These are phyloP conservation scores for Megaceryle torquata DNA, from an alignment of 2,113 vertebrate genomes.

Conservation along the genomic window DNA sequence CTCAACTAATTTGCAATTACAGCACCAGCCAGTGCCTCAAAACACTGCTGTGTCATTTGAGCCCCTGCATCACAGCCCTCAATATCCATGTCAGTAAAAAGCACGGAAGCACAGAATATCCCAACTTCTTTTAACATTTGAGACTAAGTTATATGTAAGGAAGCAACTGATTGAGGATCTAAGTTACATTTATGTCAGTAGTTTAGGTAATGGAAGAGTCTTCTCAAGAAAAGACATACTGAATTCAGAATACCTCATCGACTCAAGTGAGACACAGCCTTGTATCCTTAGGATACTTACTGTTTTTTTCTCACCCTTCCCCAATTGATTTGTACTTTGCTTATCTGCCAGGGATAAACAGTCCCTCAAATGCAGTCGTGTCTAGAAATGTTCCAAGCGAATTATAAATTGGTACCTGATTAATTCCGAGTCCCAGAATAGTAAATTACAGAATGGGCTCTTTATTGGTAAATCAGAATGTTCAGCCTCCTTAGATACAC, in stretches of 20 bases:
- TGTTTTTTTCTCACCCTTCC: neutral
- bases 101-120: neutral
- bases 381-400: neutral
- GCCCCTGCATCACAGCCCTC: neutral
- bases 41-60: neutral
- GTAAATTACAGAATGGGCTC: neutral
- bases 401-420: neutral
- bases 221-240: neutral
- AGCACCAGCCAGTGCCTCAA: constrained; percentile 1
- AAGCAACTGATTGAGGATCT: neutral
- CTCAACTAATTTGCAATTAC: constrained; percentile 27
- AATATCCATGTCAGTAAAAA: neutral
- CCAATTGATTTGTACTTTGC: neutral
- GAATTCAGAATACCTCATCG: neutral
- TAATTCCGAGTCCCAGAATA: neutral
- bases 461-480: neutral
- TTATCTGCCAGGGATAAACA: constrained; percentile 4
- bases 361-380: neutral
- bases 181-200: neutral
- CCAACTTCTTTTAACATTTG: neutral
- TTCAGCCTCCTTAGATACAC: neutral
- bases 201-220: neutral
- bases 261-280: neutral
- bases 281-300: neutral
- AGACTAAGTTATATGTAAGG: neutral